Evolutionary conservation across 2,113 vertebrate genomes (phyloP).

Genomic region (Cichladusa arquata): DNA sequence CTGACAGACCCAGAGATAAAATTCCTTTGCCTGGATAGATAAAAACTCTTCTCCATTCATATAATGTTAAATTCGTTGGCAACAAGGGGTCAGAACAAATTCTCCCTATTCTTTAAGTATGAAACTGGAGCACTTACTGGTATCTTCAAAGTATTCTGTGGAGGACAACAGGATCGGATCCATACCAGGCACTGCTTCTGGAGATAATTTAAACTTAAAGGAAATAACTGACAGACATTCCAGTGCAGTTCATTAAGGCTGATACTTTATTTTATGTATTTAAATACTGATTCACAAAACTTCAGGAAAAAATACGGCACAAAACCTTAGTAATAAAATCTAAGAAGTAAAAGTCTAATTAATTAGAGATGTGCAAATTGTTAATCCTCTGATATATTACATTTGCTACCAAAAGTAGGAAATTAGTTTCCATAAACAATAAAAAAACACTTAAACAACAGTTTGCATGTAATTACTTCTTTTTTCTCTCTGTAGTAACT

Average conservation of each 20-base stretch:
- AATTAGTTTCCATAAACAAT: background rate
- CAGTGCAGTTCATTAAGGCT: background rate
- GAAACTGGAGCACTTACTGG: background rate
- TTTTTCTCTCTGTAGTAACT: background rate
- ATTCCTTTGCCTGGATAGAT: background rate
- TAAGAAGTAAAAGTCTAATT: constrained; percentile 33
- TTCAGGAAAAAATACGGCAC: constrained; percentile 6
- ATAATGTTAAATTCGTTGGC: background rate
- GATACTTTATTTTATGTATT: background rate
- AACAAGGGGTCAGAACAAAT: background rate
- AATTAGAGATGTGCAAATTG: background rate
- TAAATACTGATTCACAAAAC: background rate
- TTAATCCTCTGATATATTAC: background rate
- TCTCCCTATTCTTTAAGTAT: background rate
- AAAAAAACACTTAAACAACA: background rate
- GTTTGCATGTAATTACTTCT: background rate
- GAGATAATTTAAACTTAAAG: background rate
- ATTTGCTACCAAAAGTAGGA: constrained; percentile 7
- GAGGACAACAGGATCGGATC: background rate
- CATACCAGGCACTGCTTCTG: background rate
- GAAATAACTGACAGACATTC: background rate
- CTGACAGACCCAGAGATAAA: background rate
- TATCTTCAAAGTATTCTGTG: background rate
- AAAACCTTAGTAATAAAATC: constrained; percentile 18
- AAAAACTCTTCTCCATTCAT: background rate